These are phyloP conservation scores for Diarsia mendica DNA, from an alignment of 2,888 invertebrate species.

Conservation along the genomic window DNA sequence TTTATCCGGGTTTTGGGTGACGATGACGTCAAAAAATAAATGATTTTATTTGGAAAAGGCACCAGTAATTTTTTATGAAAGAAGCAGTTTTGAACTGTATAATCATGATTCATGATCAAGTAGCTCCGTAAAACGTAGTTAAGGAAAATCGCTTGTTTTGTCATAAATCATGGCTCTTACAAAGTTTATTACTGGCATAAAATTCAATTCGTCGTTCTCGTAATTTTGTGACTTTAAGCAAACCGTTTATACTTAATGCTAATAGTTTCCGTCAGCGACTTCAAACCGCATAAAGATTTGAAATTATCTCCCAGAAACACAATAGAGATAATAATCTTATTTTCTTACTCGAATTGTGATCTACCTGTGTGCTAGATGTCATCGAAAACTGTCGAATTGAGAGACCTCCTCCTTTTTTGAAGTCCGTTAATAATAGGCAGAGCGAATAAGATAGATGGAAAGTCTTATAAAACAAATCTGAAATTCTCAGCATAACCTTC, in stretches of 20 bases:
- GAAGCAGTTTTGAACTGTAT: background rate
- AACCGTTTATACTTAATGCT: conserved; percentile 4
- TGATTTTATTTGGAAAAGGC: background rate
- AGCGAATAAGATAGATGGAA: background rate
- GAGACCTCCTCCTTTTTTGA: no score
- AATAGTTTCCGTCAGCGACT: background rate
- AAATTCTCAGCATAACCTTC: background rate
- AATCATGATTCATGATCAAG: background rate
- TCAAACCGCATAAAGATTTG: background rate
- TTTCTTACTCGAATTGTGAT: background rate
- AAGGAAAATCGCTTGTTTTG: conserved; percentile 15
- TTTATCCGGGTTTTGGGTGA: background rate
- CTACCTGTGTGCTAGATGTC: background rate
- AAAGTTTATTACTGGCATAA: conserved; percentile 39
- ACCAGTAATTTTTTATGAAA: background rate
- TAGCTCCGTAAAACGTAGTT: background rate
- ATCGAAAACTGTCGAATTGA: background rate
- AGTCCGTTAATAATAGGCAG: background rate
- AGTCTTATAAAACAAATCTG: background rate
- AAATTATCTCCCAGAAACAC: background rate
- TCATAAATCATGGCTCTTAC: conserved; percentile 21
- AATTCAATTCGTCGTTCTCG: conserved; percentile 26
- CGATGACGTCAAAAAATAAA: background rate
- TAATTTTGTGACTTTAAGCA: conserved; percentile 24
- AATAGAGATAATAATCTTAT: background rate